Percentiles rank a stretch among this genome's conserved stretches.
phyloP scores from a whole-genome alignment of 2,113 vertebrate species.

The Oophaga pumilio region DNA sequence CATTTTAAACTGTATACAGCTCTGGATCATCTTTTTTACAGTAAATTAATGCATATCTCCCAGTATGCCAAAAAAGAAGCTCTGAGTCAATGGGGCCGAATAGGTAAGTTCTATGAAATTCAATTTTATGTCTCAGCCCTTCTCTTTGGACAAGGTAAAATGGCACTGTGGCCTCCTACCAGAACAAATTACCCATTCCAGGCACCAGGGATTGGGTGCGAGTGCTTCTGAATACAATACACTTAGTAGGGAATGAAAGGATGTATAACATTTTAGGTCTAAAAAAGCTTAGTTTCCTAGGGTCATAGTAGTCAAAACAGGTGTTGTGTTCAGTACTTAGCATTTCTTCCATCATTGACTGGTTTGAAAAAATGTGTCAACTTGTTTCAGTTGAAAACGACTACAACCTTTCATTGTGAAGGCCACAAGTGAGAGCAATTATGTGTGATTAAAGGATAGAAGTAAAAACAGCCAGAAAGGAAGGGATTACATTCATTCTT shows the following conservation, averaged over 20 bases:
- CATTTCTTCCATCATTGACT: not conserved
- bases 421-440: constrained; percentile 18
- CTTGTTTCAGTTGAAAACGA: constrained; percentile 4
- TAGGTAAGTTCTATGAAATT: too few species aligned
- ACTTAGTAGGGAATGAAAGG: not conserved
- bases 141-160: too few species aligned
- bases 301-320: not conserved
- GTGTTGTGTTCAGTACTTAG: not conserved
- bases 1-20: too few species aligned
- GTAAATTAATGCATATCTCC: too few species aligned
- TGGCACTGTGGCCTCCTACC: too few species aligned
- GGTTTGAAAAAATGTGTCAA: not conserved
- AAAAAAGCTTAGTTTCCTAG: not conserved
- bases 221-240: not conserved
- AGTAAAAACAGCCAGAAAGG: not conserved
- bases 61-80: too few species aligned
- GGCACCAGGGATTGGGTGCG: not conserved
- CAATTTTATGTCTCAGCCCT: too few species aligned
- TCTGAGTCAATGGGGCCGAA: too few species aligned
- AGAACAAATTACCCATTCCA: too few species aligned
- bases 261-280: not conserved
- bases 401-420: not conserved
- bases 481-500: constrained; percentile 27
- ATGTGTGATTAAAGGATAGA: constrained; percentile 26
- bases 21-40: too few species aligned